Percentiles rank a stretch among this genome's conserved stretches.
Evolutionary conservation across 2,888 invertebrate genomes (phyloP).

Genomic region (Luffia ferchaultella): DNA sequence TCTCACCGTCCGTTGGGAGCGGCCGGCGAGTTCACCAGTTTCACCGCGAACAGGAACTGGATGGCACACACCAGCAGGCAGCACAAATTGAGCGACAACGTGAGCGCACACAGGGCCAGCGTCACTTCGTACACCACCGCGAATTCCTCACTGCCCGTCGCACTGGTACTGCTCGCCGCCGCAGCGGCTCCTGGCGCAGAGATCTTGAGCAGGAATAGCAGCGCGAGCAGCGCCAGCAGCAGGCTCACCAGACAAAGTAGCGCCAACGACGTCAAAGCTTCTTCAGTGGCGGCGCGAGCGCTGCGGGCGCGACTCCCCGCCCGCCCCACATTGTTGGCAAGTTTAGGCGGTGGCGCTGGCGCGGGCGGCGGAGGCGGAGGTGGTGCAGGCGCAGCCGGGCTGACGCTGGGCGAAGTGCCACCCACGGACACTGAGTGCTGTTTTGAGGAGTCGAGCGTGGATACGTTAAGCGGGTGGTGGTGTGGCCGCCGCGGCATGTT

Average conservation of each 20-base stretch:
- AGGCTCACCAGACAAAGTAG: conserved; percentile 86
- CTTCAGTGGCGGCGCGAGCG: conserved; percentile 58
- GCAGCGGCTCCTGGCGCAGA: conserved; percentile 77
- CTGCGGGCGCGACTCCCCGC: conserved; percentile 37
- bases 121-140: conserved; percentile 92
- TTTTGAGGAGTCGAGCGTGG: conserved; percentile 72
- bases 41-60: conserved; percentile 93
- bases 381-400: conserved; percentile 57
- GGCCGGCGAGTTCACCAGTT: conserved; percentile 86
- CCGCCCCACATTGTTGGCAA: conserved; percentile 43
- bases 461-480: conserved; percentile 71
- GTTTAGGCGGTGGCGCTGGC: conserved; percentile 36
- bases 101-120: conserved; percentile 87
- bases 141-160: conserved; percentile 79
- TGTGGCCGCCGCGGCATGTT: conserved; percentile 67
- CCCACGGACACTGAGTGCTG: conserved; percentile 56
- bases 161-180: conserved; percentile 67
- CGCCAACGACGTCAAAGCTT: conserved; percentile 86
- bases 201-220: conserved; percentile 86
- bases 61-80: conserved; percentile 93
- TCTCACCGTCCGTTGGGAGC: conserved; percentile 76
- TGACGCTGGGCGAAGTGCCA: conserved; percentile 63
- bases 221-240: conserved; percentile 81
- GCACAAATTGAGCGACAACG: conserved; percentile 87
- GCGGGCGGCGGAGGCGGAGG: conserved; percentile 16